Evolutionary conservation across 2,797 vertebrate species (phyloP).

Genomic region (Tinamus major): DNA sequence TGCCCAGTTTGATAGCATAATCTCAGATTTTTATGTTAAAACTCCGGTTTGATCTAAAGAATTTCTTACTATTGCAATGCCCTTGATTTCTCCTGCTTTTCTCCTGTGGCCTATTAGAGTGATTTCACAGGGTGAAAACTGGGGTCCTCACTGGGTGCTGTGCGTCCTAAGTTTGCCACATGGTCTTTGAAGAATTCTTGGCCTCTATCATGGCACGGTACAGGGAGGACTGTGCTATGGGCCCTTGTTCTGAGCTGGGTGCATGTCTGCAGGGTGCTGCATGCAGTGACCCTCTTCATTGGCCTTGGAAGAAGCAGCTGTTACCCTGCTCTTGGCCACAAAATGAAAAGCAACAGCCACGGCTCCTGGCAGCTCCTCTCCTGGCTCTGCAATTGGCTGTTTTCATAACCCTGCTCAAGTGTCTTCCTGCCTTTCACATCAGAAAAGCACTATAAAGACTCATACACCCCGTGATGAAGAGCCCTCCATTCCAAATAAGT

Average conservation of each 20-base stretch:
- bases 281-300: neutral
- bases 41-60: neutral
- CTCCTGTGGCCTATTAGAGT: neutral
- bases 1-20: neutral
- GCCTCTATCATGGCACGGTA: no score
- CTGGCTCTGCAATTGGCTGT: neutral
- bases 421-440: neutral
- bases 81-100: neutral
- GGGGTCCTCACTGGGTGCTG: neutral
- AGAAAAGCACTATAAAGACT: neutral
- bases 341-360: neutral
- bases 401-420: neutral
- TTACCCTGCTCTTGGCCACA: neutral
- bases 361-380: neutral
- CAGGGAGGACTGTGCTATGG: neutral
- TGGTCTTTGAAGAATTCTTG: neutral
- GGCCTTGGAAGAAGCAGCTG: neutral
- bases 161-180: fast-evolving
- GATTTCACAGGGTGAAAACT: neutral
- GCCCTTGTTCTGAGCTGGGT: neutral
- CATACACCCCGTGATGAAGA: neutral
- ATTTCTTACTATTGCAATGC: neutral
- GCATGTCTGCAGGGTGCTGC: neutral
- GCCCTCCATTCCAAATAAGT: neutral
- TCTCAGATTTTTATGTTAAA: neutral